Evolutionary conservation across 2,113 vertebrate species (phyloP).

Genomic region (Rhadina sibilatrix): DNA sequence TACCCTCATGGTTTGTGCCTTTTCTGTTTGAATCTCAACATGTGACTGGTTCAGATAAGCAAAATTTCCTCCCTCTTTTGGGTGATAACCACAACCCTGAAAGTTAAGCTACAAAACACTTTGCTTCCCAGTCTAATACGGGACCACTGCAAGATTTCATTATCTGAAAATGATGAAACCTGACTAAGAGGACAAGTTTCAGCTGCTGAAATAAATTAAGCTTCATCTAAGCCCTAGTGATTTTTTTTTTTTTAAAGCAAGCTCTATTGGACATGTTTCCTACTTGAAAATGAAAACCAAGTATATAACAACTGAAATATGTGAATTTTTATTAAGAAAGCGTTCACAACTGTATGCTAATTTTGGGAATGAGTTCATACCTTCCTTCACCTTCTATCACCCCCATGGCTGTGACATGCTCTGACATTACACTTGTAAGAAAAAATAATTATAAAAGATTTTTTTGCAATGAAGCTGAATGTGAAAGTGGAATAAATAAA

Average conservation of each 20-base stretch:
- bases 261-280: not conserved
- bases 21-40: not conserved
- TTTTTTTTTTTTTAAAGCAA: not conserved
- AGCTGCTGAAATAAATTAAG: conserved; percentile 15
- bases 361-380: not conserved
- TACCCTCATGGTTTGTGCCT: not conserved
- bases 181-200: not conserved
- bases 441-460: not conserved
- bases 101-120: not conserved
- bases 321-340: not conserved
- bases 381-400: not conserved
- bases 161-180: not conserved
- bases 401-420: not conserved
- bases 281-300: not conserved
- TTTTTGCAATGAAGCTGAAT: not conserved
- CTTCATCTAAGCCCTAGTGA: not conserved
- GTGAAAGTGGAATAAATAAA: not conserved
- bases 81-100: not conserved
- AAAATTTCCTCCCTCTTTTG: not conserved
- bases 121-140: not conserved
- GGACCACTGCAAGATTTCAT: not conserved
- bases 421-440: not conserved
- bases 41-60: conserved; percentile 7
- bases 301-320: not conserved
- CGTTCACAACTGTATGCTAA: not conserved